Evolutionary conservation across 2,888 invertebrate species (phyloP), one percentile per base, ranked within the genome.

Genomic region (Catonia carolina): DNA sequence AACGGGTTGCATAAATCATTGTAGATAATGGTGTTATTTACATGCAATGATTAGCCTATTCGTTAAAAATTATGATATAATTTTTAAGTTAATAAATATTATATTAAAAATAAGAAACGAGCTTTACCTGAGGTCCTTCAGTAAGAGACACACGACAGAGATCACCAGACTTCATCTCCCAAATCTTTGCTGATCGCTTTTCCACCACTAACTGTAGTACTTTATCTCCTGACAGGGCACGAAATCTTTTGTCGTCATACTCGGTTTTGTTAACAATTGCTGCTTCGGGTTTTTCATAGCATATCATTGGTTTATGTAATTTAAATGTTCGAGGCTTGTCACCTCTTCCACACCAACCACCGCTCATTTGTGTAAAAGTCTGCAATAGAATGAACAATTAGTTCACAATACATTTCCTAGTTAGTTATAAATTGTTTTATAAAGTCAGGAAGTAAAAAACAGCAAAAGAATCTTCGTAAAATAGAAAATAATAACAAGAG

Each of bases 311-410:
- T 1, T 48, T 69, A 70, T 50, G 63, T 74, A 22, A 74, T 76
- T 60, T 70, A 70, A 53, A 72, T 73, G 1, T 75, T 77, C 61
- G 72, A 22, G 39, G 53, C 31, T 49, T 31, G 41, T 14, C 39
- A 45, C 22, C 27, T 3, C 45, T 2, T 2, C 45, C 45, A 18
- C 45, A 45, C 45, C 45, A 45, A 23, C 45, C 45, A 14, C 23
- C 22, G 22, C 45, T 4, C 45, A 45, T 45, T 6, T 45, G 10
- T 8, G 18, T 2, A 7, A 41, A 17, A 10, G 3, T 15, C 41
- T 41, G 41, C 2, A 41, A 41, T 12, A 41, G 2, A 17, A 14
- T 20, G 33, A 12, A 33, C 10, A 33, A 7, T 33, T 33, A 8
- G 6, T n/a, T n/a, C n/a, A n/a, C n/a, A n/a, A n/a, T n/a, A n/a